These are phyloP conservation scores for Ditylenchus dipsaci DNA, from an alignment of 1,140 invertebrate species.

Conservation along the genomic window DNA sequence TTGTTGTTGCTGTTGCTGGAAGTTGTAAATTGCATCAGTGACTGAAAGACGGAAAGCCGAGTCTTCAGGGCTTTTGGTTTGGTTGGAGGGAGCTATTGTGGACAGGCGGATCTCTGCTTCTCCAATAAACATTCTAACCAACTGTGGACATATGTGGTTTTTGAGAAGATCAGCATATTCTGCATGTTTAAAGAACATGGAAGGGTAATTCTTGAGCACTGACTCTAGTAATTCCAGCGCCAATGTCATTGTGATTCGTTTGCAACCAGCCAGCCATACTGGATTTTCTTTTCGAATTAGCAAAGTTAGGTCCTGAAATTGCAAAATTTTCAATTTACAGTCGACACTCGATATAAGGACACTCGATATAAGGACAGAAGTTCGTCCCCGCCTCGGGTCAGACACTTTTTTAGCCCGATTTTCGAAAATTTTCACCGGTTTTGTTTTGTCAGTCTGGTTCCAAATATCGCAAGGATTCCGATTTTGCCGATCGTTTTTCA, in stretches of 20 bases:
- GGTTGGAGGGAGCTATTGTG: not conserved
- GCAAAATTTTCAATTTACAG: not conserved
- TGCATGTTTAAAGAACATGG: slow-evolving; percentile 82
- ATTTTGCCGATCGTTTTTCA: too few relatives aligned
- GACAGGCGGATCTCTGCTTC: slow-evolving; percentile 68
- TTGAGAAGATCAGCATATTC: slow-evolving; percentile 91
- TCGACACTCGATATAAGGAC: too few relatives aligned
- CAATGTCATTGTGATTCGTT: slow-evolving; percentile 93
- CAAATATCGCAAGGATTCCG: too few relatives aligned
- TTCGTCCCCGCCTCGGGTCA: too few relatives aligned
- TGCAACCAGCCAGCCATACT: slow-evolving; percentile 86
- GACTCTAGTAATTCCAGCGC: slow-evolving; percentile 89
- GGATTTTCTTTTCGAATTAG: slow-evolving; percentile 92
- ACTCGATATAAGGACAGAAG: too few relatives aligned
- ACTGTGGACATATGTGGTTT: slow-evolving; percentile 89
- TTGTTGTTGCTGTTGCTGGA: slow-evolving; percentile 60
- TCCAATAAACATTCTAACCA: slow-evolving; percentile 94
- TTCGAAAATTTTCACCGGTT: too few relatives aligned
- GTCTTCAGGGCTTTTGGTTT: slow-evolving; percentile 2
- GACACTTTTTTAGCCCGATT: too few relatives aligned
- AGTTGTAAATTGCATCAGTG: slow-evolving; percentile 60
- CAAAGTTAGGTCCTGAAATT: slow-evolving; percentile 79
- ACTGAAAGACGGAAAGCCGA: slow-evolving; percentile 7
- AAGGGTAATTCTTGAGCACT: slow-evolving; percentile 81
- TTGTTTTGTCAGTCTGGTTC: too few relatives aligned